Percentiles rank a stretch among this genome's conserved stretches.
Evolutionary conservation across 2,888 invertebrate genomes (phyloP).

Genomic region (Ectemnius cavifrons): DNA sequence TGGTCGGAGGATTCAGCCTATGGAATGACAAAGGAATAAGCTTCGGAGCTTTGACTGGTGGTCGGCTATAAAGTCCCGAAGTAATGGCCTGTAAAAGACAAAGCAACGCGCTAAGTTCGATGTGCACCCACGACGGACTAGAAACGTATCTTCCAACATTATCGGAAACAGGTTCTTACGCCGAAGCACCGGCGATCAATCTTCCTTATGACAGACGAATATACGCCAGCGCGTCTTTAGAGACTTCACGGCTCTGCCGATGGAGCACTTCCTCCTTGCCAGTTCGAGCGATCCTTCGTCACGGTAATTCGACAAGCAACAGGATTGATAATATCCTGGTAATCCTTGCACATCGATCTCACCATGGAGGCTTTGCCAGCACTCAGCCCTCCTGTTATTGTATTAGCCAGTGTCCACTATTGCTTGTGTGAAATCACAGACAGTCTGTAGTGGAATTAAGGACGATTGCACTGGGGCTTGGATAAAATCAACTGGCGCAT

Average conservation of each 20-base stretch:
- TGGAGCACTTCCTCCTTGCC: slow-evolving; percentile 6
- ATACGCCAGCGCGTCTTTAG: slow-evolving; percentile 17
- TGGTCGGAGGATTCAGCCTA: slow-evolving; percentile 31
- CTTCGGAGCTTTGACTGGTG: slow-evolving; percentile 44
- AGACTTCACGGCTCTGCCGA: slow-evolving; percentile 12
- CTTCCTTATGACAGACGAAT: slow-evolving; percentile 38
- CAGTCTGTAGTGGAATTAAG: too few relatives aligned
- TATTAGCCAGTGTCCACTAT: too few relatives aligned
- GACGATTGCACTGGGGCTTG: too few relatives aligned
- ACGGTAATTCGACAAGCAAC: slow-evolving; percentile 1
- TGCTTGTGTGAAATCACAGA: too few relatives aligned
- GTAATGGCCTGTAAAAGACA: slow-evolving; percentile 56
- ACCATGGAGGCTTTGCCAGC: too few relatives aligned
- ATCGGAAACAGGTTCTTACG: slow-evolving; percentile 66
- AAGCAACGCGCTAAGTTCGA: slow-evolving; percentile 29
- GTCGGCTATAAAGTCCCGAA: slow-evolving; percentile 48
- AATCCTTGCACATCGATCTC: too few relatives aligned
- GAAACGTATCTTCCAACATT: slow-evolving; percentile 61
- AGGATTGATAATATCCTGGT: background rate
- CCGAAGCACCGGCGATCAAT: slow-evolving; percentile 43
- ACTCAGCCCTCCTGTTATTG: too few relatives aligned
- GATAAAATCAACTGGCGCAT: too few relatives aligned
- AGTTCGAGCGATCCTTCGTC: background rate
- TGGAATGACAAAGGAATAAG: slow-evolving; percentile 47
- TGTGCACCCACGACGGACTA: slow-evolving; percentile 38